Conservation (phyloP, 2,113 vertebrate species). For the Ranitomeya variabilis region DNA sequence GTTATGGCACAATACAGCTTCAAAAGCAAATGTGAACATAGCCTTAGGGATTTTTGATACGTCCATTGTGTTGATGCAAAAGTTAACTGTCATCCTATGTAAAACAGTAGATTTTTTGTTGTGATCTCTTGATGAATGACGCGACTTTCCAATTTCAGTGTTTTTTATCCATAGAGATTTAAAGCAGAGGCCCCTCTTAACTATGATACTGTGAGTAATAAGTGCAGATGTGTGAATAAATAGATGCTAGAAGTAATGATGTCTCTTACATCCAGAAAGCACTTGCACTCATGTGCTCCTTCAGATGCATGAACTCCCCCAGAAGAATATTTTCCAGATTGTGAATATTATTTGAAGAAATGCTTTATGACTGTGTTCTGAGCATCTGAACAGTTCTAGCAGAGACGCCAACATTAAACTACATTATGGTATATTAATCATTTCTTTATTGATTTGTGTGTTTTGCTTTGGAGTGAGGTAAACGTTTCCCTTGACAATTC, state of each 20-base stretch:
- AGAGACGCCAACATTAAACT: neutral
- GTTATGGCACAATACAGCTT: neutral
- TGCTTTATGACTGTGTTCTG: constrained; percentile 13
- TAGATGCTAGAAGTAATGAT: neutral
- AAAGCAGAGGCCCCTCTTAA: neutral
- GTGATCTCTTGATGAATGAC: neutral
- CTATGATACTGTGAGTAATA: neutral
- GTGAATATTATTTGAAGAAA: constrained; percentile 32
- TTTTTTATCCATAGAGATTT: neutral
- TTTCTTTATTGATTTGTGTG: constrained; percentile 27
- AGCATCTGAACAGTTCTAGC: neutral
- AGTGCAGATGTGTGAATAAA: neutral
- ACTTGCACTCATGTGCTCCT: neutral
- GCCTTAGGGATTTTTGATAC: neutral
- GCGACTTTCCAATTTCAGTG: neutral
- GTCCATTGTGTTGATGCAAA: neutral
- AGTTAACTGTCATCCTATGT: neutral
- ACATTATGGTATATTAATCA: constrained; percentile 15
- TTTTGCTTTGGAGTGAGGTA: constrained; percentile 2
- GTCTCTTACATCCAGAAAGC: neutral
- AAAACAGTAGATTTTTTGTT: neutral
- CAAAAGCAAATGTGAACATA: neutral
- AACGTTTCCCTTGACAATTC: constrained; percentile 19
- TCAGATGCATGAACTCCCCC: constrained; percentile 1
- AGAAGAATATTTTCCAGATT: constrained; percentile 31